phyloP scores from a whole-genome alignment of 2,888 invertebrate genomes.

The Unio delphinus region DNA sequence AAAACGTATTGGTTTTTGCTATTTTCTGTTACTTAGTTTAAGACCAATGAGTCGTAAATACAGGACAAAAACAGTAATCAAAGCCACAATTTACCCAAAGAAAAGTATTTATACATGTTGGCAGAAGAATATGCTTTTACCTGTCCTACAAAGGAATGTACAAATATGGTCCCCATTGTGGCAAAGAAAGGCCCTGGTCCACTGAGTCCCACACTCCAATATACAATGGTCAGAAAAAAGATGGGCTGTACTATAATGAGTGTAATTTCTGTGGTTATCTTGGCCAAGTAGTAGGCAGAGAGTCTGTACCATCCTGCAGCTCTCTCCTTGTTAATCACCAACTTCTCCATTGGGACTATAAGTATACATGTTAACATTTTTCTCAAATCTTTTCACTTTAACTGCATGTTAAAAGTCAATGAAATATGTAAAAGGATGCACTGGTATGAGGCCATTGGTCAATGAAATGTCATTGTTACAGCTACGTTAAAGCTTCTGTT shows the following conservation, averaged over 20 bases:
- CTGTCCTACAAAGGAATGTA: constrained; percentile 83
- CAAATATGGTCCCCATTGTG: constrained; percentile 79
- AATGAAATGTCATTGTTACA: too few species aligned
- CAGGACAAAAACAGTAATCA: neutral
- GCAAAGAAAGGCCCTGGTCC: constrained; percentile 78
- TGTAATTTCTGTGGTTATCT: constrained; percentile 86
- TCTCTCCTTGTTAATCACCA: constrained; percentile 85
- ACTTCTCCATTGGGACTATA: constrained; percentile 83
- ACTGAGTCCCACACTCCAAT: constrained; percentile 82
- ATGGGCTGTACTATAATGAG: constrained; percentile 83
- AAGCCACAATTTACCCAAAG: too few species aligned
- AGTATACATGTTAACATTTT: neutral
- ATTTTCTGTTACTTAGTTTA: too few species aligned
- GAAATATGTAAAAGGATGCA: neutral
- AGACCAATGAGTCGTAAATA: too few species aligned
- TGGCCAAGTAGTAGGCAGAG: constrained; percentile 85
- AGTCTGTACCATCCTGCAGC: constrained; percentile 84
- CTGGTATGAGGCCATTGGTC: too few species aligned
- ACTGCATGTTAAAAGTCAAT: neutral
- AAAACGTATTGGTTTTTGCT: too few species aligned
- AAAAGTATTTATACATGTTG: too few species aligned
- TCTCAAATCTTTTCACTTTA: too few species aligned
- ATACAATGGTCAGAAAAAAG: constrained; percentile 83
- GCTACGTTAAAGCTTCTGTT: too few species aligned
- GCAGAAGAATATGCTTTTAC: constrained; percentile 60